Conservation (phyloP, 1,140 invertebrate genomes). For the Ditylenchus dipsaci region DNA sequence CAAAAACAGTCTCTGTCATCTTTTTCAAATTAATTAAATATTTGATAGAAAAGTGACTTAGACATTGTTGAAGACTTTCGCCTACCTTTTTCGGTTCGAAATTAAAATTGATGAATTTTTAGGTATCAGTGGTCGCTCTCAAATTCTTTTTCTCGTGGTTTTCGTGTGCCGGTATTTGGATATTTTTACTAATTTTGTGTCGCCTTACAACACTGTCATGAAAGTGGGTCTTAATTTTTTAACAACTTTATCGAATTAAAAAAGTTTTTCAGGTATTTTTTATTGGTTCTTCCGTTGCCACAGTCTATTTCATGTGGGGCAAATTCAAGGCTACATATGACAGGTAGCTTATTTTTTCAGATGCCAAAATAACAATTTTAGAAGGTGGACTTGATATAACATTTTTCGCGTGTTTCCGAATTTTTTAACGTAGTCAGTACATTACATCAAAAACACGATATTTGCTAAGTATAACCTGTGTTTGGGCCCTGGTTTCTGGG, state of each 20-base stretch:
- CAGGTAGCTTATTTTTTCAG: constrained; percentile 3
- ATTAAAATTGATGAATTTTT: constrained; percentile 46
- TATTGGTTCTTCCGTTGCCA: constrained; percentile 79
- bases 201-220: constrained; percentile 92
- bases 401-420: too few relatives aligned
- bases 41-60: not conserved
- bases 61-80: not conserved
- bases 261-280: constrained; percentile 69
- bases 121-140: constrained; percentile 97
- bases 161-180: constrained; percentile 92
- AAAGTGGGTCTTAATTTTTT: constrained; percentile 64
- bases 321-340: constrained; percentile 76
- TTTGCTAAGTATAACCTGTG: too few relatives aligned
- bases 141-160: constrained; percentile 91
- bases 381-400: too few relatives aligned
- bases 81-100: not conserved
- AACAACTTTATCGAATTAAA: constrained; percentile 1
- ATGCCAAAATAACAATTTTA: constrained; percentile 11
- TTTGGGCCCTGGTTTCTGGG: too few relatives aligned
- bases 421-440: too few relatives aligned
- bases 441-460: too few relatives aligned
- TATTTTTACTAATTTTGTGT: constrained; percentile 88
- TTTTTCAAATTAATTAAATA: not conserved
- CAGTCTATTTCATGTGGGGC: constrained; percentile 88
- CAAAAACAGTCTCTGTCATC: not conserved